Percentiles rank a stretch among this genome's conserved stretches.
Conservation (phyloP, 2,888 invertebrate species). For the Dione vanillae region DNA sequence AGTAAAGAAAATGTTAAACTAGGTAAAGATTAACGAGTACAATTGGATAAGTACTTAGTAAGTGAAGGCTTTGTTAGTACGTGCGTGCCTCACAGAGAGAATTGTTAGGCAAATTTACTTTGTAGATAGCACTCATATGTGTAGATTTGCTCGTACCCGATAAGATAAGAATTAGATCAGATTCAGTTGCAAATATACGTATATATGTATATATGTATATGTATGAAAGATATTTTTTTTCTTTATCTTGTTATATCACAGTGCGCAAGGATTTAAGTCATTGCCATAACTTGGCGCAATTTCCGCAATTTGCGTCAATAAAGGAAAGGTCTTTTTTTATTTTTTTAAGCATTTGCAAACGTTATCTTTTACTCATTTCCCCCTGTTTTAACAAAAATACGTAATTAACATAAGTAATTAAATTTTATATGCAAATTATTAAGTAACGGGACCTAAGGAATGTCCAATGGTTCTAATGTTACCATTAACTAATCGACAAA, state of each 20-base stretch:
- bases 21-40: too few relatives aligned
- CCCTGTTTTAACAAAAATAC: too few relatives aligned
- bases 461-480: too few relatives aligned
- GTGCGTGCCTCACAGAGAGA: neutral
- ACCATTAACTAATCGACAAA: too few relatives aligned
- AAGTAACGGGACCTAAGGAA: too few relatives aligned
- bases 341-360: too few relatives aligned
- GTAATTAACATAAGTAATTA: too few relatives aligned
- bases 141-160: constrained; percentile 2
- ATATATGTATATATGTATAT: neutral
- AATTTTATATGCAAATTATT: too few relatives aligned
- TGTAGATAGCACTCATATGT: neutral
- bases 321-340: too few relatives aligned
- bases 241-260: neutral
- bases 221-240: neutral
- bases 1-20: too few relatives aligned
- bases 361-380: too few relatives aligned
- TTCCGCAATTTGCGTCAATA: neutral
- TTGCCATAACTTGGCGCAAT: neutral
- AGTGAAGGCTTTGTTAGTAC: neutral
- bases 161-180: constrained; percentile 1
- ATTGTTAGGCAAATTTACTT: constrained; percentile 14
- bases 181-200: constrained; percentile 3
- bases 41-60: too few relatives aligned
- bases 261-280: neutral